Percentiles rank a stretch among this genome's conserved stretches.
These are phyloP conservation scores for Drosophila elegans DNA, from an alignment of 1,140 invertebrate genomes.

Conservation along the genomic window DNA sequence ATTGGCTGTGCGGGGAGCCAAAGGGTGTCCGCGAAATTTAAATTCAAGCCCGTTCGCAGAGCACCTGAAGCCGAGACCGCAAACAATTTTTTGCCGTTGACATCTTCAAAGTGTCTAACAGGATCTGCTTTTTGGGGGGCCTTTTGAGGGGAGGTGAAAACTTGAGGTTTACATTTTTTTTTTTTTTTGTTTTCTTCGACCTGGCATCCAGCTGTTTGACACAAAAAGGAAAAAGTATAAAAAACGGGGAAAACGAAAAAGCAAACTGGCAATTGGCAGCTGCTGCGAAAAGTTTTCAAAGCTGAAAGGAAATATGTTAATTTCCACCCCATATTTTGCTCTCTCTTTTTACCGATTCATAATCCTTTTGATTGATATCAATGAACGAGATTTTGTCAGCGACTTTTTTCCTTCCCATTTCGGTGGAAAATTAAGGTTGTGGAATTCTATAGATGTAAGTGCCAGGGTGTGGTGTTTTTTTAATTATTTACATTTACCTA, in stretches of 20 bases:
- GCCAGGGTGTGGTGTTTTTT: constrained; percentile 32
- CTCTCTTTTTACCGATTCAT: constrained; percentile 46
- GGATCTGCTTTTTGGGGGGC: not conserved
- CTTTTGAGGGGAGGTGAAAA: no score
- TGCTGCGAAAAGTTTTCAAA: constrained; percentile 36
- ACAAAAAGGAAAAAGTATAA: constrained; percentile 1
- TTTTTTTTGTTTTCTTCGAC: not conserved
- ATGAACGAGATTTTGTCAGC: constrained; percentile 1
- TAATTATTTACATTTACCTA: constrained; percentile 72
- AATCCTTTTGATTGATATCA: constrained; percentile 67
- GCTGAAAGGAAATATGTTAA: constrained; percentile 21
- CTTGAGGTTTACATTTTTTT: not conserved
- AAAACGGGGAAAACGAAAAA: constrained; percentile 12
- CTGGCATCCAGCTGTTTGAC: constrained; percentile 2
- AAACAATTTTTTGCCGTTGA: constrained; percentile 64
- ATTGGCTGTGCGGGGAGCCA: constrained; percentile 40
- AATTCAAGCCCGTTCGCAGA: constrained; percentile 55
- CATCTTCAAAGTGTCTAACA: constrained; percentile 68
- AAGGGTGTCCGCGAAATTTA: constrained; percentile 43
- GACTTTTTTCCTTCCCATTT: not conserved
- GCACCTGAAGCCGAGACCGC: constrained; percentile 54
- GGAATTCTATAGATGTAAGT: not conserved
- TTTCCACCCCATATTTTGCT: constrained; percentile 35
- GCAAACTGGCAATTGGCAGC: constrained; percentile 54
- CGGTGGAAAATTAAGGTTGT: not conserved